Percentiles rank a stretch among this genome's conserved stretches.
Evolutionary conservation across 2,888 invertebrate species (phyloP).

Genomic region (Eulithis testata): DNA sequence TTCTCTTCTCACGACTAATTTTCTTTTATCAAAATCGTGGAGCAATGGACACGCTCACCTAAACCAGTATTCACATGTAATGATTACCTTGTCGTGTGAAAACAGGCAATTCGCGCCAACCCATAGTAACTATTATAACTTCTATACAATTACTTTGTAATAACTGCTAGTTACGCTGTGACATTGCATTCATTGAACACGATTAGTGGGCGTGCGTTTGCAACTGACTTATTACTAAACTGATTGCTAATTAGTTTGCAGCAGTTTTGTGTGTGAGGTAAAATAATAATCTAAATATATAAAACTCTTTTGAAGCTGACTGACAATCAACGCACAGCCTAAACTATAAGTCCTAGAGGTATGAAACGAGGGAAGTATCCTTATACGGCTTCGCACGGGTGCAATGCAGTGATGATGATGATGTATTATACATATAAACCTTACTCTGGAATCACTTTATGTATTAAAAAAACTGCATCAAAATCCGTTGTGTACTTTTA

Average conservation of each 20-base stretch:
- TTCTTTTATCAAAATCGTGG: neutral
- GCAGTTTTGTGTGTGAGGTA: neutral
- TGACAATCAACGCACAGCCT: too few relatives aligned
- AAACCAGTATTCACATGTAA: conserved; percentile 61
- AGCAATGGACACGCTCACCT: conserved; percentile 50
- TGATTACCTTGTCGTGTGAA: conserved; percentile 71
- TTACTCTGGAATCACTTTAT: too few relatives aligned
- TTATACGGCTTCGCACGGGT: too few relatives aligned
- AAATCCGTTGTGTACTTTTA: too few relatives aligned
- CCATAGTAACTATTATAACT: conserved; percentile 2
- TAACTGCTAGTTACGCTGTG: conserved; percentile 6
- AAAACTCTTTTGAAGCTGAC: too few relatives aligned
- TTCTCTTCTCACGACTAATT: too few relatives aligned
- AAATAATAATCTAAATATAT: too few relatives aligned
- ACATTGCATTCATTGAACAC: conserved; percentile 10
- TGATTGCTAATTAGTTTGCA: conserved; percentile 17
- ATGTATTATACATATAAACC: too few relatives aligned
- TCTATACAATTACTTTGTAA: conserved; percentile 12
- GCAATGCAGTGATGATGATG: too few relatives aligned
- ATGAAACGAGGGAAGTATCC: too few relatives aligned
- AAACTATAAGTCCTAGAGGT: too few relatives aligned
- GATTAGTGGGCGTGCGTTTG: conserved; percentile 22
- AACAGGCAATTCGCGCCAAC: conserved; percentile 63
- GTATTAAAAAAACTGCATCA: too few relatives aligned
- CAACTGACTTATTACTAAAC: conserved; percentile 19